Evolutionary conservation across 1,140 invertebrate species (phyloP).

Genomic region (Lysiphlebus fabarum): DNA sequence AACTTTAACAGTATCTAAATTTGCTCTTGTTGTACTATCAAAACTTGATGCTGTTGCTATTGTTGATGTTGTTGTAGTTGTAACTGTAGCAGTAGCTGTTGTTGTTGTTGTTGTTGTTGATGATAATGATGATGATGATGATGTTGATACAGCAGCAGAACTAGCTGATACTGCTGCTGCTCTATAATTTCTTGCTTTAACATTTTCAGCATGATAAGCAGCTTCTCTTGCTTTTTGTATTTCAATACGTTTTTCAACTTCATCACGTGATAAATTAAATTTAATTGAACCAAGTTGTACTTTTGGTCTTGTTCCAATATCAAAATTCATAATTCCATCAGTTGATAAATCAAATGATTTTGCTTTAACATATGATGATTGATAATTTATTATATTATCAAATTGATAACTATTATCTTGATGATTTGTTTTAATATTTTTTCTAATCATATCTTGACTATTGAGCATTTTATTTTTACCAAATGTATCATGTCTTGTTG

Average conservation of each 20-base stretch:
- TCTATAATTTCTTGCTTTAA: slow-evolving; percentile 31
- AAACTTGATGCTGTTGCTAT: slow-evolving; percentile 28
- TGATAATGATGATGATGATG: no score
- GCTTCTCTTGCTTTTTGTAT: slow-evolving; percentile 29
- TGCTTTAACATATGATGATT: slow-evolving; percentile 25
- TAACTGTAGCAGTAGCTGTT: no score
- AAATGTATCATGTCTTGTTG: slow-evolving; percentile 15
- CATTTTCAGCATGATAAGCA: slow-evolving; percentile 30
- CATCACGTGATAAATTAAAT: slow-evolving; percentile 28
- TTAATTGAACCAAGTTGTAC: slow-evolving; percentile 36
- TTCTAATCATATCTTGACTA: slow-evolving; percentile 18
- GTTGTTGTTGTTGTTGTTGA: no score
- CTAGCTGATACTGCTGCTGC: no score
- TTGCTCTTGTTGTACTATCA: slow-evolving; percentile 28
- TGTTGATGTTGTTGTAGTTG: slow-evolving; percentile 36
- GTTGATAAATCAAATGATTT: slow-evolving; percentile 30
- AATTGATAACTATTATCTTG: background rate
- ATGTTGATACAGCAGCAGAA: no score
- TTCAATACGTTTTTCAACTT: slow-evolving; percentile 40
- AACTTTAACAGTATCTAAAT: slow-evolving; percentile 40
- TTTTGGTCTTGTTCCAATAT: slow-evolving; percentile 43
- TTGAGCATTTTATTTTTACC: slow-evolving; percentile 24
- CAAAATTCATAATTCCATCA: slow-evolving; percentile 32
- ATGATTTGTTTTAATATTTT: slow-evolving; percentile 22
- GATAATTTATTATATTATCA: background rate